phyloP scores from a whole-genome alignment of 2,797 vertebrate species.

The Aeoliscus strigatus region DNA sequence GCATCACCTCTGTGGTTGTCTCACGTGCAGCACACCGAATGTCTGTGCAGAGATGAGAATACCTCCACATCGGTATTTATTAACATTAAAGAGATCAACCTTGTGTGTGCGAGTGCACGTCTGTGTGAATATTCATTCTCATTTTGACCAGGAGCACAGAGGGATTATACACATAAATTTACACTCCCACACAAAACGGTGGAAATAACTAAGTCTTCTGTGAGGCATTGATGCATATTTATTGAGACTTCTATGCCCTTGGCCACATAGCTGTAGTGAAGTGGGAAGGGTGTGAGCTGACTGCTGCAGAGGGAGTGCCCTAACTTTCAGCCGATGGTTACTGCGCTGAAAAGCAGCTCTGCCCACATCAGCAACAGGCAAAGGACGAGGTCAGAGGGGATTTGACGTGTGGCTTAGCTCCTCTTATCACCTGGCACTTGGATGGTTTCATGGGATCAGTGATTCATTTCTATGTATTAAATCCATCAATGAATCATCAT shows the following conservation, averaged over 20 bases:
- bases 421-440: slow-evolving; percentile 33
- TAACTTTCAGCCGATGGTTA: slow-evolving; percentile 37
- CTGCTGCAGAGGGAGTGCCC: slow-evolving; percentile 53
- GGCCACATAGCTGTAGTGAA: slow-evolving; percentile 60
- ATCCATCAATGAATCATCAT: slow-evolving; percentile 18
- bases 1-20: slow-evolving; percentile 40
- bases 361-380: slow-evolving; percentile 46
- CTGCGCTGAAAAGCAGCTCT: slow-evolving; percentile 29
- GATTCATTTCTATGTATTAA: slow-evolving; percentile 24
- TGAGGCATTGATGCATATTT: slow-evolving; percentile 71
- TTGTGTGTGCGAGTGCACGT: slow-evolving; percentile 23
- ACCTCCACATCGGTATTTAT: slow-evolving; percentile 29
- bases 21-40: slow-evolving; percentile 30
- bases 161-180: slow-evolving; percentile 74
- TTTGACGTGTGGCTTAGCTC: slow-evolving; percentile 30
- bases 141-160: slow-evolving; percentile 72
- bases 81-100: slow-evolving; percentile 42
- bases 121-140: slow-evolving; percentile 71
- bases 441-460: slow-evolving; percentile 22
- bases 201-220: slow-evolving; percentile 74
- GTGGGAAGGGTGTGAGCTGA: slow-evolving; percentile 49
- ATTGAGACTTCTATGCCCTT: slow-evolving; percentile 58
- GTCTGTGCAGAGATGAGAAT: slow-evolving; percentile 23
- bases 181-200: slow-evolving; percentile 74
- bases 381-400: slow-evolving; percentile 29